Conservation (phyloP, 2,888 invertebrate genomes). For the Eilema depressum region DNA sequence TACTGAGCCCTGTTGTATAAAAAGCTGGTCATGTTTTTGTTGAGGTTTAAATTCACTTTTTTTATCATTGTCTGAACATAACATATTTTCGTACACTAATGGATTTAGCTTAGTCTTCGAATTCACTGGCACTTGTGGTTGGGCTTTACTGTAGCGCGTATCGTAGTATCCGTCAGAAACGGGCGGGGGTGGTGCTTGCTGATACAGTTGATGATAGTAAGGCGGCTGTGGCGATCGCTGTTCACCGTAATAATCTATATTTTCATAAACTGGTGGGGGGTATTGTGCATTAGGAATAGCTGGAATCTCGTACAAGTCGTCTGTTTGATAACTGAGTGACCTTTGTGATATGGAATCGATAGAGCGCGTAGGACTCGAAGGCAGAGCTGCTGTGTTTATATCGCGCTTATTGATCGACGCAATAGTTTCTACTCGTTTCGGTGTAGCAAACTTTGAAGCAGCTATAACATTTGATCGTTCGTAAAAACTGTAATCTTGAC, state of each 20-base stretch:
- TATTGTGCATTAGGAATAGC: conserved; percentile 76
- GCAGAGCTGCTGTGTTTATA: conserved; percentile 74
- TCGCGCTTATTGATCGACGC: conserved; percentile 81
- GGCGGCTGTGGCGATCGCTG: conserved; percentile 86
- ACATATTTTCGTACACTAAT: conserved; percentile 83
- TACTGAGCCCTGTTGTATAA: conserved; percentile 77
- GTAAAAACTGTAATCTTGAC: conserved; percentile 84
- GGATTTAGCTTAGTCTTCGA: conserved; percentile 77
- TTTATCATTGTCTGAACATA: conserved; percentile 79
- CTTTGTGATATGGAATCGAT: conserved; percentile 88
- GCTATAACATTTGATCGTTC: conserved; percentile 92
- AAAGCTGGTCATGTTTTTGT: conserved; percentile 73
- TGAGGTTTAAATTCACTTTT: conserved; percentile 74
- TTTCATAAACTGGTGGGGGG: conserved; percentile 90
- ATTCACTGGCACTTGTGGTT: conserved; percentile 92
- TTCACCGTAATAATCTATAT: conserved; percentile 92
- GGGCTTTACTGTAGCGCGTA: conserved; percentile 90
- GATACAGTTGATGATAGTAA: conserved; percentile 88
- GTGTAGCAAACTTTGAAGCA: conserved; percentile 92
- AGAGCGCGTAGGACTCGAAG: conserved; percentile 88
- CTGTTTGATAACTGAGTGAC: conserved; percentile 83
- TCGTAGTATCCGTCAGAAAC: conserved; percentile 83
- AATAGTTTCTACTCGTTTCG: conserved; percentile 90
- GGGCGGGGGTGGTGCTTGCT: conserved; percentile 77
- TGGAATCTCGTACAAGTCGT: conserved; percentile 81